A percentile compares a stretch with the other conserved stretches of the same genome.
Evolutionary conservation across 2,888 invertebrate genomes (phyloP).

Genomic region (Nymphalis polychloros): DNA sequence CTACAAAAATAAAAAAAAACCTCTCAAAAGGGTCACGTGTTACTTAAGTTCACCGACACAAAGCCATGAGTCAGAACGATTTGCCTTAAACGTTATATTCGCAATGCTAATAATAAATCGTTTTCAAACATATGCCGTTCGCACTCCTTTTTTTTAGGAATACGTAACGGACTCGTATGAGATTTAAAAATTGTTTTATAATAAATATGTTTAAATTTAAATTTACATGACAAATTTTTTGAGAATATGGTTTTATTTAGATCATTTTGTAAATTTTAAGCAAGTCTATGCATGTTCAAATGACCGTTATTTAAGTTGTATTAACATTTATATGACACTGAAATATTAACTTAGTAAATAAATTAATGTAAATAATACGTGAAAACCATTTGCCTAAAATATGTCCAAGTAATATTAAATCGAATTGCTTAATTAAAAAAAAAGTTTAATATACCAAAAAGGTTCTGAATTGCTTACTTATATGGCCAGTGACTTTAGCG

Average conservation of each 20-base stretch:
- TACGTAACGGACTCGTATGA: background rate
- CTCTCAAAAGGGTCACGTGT: constrained; percentile 12
- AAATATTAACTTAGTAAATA: too few relatives aligned
- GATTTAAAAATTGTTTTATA: background rate
- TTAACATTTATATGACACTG: too few relatives aligned
- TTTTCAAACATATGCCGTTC: constrained; percentile 29
- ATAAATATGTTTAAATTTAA: too few relatives aligned
- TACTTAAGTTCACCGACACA: constrained; percentile 33
- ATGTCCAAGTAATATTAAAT: too few relatives aligned
- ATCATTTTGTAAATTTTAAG: too few relatives aligned
- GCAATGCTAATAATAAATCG: constrained; percentile 43
- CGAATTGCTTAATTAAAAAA: background rate
- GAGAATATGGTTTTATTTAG: too few relatives aligned
- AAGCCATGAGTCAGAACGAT: constrained; percentile 30
- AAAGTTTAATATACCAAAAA: background rate
- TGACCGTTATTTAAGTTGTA: too few relatives aligned
- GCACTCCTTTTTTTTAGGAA: constrained; percentile 9
- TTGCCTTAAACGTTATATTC: constrained; percentile 35
- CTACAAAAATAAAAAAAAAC: background rate
- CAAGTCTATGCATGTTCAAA: too few relatives aligned
- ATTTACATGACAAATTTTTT: too few relatives aligned
- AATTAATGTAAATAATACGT: too few relatives aligned
- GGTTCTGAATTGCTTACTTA: constrained; percentile 12
- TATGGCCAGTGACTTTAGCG: constrained; percentile 42
- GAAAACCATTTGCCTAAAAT: too few relatives aligned